A percentile compares a stretch with the other conserved stretches of the same genome.
Evolutionary conservation across 2,113 vertebrate genomes (phyloP).

Genomic region (Marmota monax): DNA sequence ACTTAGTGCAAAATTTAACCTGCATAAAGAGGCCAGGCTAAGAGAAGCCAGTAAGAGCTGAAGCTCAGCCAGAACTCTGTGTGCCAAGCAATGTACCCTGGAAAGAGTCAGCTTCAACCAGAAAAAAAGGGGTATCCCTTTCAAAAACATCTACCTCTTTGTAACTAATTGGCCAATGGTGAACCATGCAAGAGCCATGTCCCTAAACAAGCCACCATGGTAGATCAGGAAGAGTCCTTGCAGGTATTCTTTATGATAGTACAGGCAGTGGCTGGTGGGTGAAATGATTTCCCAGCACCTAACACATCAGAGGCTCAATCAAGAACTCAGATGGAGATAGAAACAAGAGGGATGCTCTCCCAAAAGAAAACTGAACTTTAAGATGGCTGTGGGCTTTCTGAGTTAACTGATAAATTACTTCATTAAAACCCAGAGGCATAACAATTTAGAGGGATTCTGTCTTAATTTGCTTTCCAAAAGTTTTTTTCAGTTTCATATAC

Average conservation of each 20-base stretch:
- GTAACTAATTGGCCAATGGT: not conserved
- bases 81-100: not conserved
- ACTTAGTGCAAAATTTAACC: not conserved
- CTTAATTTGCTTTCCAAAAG: not conserved
- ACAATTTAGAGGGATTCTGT: not conserved
- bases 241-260: not conserved
- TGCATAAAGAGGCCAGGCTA: not conserved
- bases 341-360: not conserved
- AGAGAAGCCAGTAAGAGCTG: not conserved
- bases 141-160: not conserved
- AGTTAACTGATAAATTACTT: not conserved
- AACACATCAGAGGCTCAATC: not conserved
- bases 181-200: not conserved
- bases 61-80: not conserved
- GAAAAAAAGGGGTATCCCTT: not conserved
- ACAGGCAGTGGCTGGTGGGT: fast-evolving
- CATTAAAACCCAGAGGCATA: not conserved
- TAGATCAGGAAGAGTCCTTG: not conserved
- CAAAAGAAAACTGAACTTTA: not conserved
- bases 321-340: not conserved
- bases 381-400: not conserved
- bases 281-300: not conserved
- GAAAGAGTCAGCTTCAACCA: not conserved
- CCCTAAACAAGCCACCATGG: not conserved
- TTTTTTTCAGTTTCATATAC: not conserved